Percentiles rank a stretch among this genome's conserved stretches.
These are phyloP conservation scores for Eulemur macaco DNA, from an alignment of 2,113 vertebrate genomes.

Conservation along the genomic window DNA sequence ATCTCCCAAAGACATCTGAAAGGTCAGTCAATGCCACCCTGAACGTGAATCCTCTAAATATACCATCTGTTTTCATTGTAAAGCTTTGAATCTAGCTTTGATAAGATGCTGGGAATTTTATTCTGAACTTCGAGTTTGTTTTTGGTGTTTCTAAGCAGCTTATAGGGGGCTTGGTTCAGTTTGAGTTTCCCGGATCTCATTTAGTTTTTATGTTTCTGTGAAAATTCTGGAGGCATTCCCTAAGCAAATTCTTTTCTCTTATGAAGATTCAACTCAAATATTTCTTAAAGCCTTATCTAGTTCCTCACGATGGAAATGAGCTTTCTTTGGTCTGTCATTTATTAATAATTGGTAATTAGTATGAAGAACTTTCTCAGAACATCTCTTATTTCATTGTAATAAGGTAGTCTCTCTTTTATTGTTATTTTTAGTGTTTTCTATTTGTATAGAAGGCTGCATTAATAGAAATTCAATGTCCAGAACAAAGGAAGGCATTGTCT, in stretches of 20 bases:
- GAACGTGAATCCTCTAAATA: not conserved
- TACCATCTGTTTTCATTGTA: not conserved
- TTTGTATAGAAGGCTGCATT: not conserved
- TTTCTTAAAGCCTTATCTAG: not conserved
- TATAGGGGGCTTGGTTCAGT: not conserved
- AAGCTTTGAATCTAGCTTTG: not conserved
- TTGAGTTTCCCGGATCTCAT: not conserved
- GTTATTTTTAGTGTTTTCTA: not conserved
- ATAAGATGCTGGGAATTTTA: not conserved
- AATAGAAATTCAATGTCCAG: not conserved
- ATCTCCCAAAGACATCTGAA: not conserved
- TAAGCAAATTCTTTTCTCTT: not conserved
- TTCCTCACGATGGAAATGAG: not conserved
- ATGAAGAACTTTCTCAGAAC: not conserved
- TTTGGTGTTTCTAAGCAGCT: not conserved
- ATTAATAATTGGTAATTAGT: not conserved
- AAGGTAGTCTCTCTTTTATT: not conserved
- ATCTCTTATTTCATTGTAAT: not conserved
- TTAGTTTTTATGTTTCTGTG: not conserved
- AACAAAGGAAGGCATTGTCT: not conserved
- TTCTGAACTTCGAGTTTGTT: not conserved
- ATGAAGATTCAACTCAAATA: not conserved
- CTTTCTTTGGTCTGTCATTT: not conserved
- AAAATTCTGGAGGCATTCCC: not conserved
- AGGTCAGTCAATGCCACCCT: not conserved